Evolutionary conservation across 2,113 vertebrate species (phyloP).

Genomic region (Lamprologus lemairii): DNA sequence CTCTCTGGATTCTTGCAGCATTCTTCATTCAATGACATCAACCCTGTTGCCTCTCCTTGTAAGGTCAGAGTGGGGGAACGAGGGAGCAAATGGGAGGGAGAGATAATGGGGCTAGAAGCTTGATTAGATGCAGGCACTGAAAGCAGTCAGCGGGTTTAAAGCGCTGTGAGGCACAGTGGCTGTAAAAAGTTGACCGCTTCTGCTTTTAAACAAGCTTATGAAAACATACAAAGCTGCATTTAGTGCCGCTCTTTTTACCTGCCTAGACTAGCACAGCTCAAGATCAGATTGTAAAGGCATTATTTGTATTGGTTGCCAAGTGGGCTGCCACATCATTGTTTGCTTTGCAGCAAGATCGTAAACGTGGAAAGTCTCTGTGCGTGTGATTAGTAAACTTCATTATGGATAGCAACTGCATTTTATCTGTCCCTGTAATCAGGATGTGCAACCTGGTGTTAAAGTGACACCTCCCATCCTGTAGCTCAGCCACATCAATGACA

Average conservation of each 20-base stretch:
- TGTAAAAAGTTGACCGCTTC: neutral
- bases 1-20: conserved; percentile 72
- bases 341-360: neutral
- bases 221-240: neutral
- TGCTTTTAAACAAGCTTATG: neutral
- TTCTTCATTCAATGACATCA: conserved; percentile 76
- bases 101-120: conserved; percentile 62
- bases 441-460: neutral
- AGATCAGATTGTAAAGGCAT: neutral
- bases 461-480: conserved; percentile 53
- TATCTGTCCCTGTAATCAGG: neutral
- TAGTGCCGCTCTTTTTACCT: neutral
- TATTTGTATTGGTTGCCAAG: neutral
- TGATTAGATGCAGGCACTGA: conserved; percentile 70
- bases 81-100: conserved; percentile 53
- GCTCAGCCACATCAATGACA: neutral
- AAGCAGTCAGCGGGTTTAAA: conserved; percentile 3
- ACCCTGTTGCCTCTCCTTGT: conserved; percentile 74
- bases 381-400: neutral
- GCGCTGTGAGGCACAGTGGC: neutral
- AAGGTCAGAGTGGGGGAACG: conserved; percentile 76
- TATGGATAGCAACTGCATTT: neutral
- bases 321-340: neutral
- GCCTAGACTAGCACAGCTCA: neutral
- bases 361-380: neutral